A percentile compares a stretch with the other conserved stretches of the same genome.
Conservation (phyloP, 2,888 invertebrate species). For the Thysanoteuthis rhombus region DNA sequence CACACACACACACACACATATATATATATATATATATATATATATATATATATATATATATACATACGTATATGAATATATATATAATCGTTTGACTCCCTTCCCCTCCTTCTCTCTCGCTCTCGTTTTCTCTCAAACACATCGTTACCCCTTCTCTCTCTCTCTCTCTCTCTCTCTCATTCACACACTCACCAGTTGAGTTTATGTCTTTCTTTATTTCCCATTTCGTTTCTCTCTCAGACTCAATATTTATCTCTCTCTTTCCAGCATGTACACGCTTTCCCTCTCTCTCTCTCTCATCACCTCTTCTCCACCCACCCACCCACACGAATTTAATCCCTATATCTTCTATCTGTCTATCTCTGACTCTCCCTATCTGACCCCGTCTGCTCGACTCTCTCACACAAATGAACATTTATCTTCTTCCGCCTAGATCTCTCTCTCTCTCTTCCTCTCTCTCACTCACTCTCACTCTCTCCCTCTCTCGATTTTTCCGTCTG, state of each 20-base stretch:
- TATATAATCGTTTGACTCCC: not conserved
- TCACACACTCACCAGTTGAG: too few species aligned
- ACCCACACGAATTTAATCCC: not conserved
- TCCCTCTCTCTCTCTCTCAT: not conserved
- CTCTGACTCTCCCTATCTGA: too few species aligned
- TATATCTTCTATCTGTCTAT: not conserved
- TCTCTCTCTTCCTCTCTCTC: not conserved
- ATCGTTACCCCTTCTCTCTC: not conserved
- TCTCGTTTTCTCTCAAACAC: not conserved
- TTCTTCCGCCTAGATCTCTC: not conserved
- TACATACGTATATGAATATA: too few species aligned
- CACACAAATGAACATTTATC: not conserved
- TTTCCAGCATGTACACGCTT: not conserved
- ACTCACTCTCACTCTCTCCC: not conserved
- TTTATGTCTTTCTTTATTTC: too few species aligned
- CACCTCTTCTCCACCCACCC: not conserved
- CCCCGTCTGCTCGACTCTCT: not conserved
- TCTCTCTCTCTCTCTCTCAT: slow-evolving; percentile 14
- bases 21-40: too few species aligned
- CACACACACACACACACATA: too few species aligned
- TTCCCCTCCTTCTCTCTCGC: not conserved
- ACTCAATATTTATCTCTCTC: not conserved
- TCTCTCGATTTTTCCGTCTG: not conserved
- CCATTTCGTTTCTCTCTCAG: too few species aligned
- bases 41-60: too few species aligned